A percentile compares a stretch with the other conserved stretches of the same genome.
These are phyloP conservation scores for Lycia hirtaria DNA, from an alignment of 2,888 invertebrate species.

Conservation along the genomic window DNA sequence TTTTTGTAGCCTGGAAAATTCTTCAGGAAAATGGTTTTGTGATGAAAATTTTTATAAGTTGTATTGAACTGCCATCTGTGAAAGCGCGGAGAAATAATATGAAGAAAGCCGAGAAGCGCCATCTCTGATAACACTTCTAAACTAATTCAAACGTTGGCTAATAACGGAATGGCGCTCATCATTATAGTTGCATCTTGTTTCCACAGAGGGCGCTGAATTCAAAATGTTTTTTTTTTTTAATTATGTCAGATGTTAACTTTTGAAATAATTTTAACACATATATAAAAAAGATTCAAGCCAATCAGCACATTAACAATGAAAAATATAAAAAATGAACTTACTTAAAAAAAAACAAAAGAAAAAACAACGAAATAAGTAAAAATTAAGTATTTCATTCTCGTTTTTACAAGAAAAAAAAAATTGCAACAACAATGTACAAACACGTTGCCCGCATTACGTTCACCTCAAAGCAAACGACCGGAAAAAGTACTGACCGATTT, in stretches of 20 bases:
- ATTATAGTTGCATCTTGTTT: slow-evolving; percentile 5
- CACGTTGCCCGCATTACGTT: slow-evolving; percentile 6
- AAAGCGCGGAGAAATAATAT: neutral
- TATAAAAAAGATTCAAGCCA: too few species aligned
- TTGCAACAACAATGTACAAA: neutral
- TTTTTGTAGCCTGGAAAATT: too few species aligned
- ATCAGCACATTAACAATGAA: too few species aligned
- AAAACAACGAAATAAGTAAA: too few species aligned
- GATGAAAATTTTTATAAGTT: neutral
- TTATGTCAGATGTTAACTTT: too few species aligned
- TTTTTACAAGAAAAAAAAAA: too few species aligned
- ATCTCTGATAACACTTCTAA: slow-evolving; percentile 22
- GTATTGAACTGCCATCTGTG: slow-evolving; percentile 32
- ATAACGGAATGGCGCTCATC: neutral
- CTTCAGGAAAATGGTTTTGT: neutral
- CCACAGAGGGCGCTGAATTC: slow-evolving; percentile 34
- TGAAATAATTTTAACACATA: too few species aligned
- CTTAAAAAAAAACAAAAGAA: neutral
- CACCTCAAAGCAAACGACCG: slow-evolving; percentile 18
- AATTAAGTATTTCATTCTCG: too few species aligned
- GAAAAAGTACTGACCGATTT: slow-evolving; percentile 40
- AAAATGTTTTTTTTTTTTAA: neutral
- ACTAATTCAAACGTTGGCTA: slow-evolving; percentile 8
- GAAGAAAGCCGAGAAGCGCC: slow-evolving; percentile 23
- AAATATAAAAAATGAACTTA: neutral